Conservation (phyloP, 2,888 invertebrate genomes). For the Machimus atricapillus region DNA sequence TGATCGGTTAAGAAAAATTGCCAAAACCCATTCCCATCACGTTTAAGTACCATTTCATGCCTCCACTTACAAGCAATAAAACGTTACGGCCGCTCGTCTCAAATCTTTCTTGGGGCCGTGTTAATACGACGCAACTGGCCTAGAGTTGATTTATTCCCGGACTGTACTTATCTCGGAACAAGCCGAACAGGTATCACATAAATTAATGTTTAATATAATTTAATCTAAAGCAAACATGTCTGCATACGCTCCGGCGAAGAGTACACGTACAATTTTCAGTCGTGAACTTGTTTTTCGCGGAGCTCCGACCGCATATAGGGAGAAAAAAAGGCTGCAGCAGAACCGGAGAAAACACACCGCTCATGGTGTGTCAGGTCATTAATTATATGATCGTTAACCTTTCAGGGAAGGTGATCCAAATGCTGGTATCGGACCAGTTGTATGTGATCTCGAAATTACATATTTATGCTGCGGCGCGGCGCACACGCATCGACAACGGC, state of each 20-base stretch:
- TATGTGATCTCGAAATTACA: background rate
- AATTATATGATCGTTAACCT: constrained; percentile 52
- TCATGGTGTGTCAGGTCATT: constrained; percentile 51
- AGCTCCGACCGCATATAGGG: background rate
- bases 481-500: background rate
- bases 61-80: constrained; percentile 20
- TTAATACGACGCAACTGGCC: constrained; percentile 23
- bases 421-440: constrained; percentile 31
- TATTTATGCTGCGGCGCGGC: background rate
- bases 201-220: constrained; percentile 44
- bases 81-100: constrained; percentile 4
- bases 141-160: constrained; percentile 32
- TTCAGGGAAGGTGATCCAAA: constrained; percentile 42
- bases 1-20: background rate
- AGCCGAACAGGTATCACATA: constrained; percentile 42
- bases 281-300: constrained; percentile 37
- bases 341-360: constrained; percentile 37
- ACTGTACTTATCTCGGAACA: constrained; percentile 26
- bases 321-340: constrained; percentile 15
- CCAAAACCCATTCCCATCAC: background rate
- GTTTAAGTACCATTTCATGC: background rate
- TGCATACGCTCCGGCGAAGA: constrained; percentile 9
- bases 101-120: background rate
- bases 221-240: constrained; percentile 44
- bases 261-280: constrained; percentile 40